Percentiles rank a stretch among this genome's conserved stretches.
These are phyloP conservation scores for Brassicogethes aeneus DNA, from an alignment of 2,888 invertebrate species.

Conservation along the genomic window DNA sequence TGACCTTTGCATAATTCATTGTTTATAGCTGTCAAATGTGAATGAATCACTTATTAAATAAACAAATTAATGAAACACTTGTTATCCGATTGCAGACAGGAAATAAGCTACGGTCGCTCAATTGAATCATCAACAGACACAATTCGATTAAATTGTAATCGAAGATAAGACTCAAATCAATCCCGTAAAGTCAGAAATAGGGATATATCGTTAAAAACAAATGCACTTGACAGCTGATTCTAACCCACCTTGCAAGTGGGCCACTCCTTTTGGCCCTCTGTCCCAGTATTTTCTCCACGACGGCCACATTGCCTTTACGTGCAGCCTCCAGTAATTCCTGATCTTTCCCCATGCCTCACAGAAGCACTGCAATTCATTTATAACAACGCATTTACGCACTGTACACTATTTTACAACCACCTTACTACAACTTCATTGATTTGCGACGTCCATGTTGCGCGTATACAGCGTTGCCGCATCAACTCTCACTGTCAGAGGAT, in stretches of 20 bases:
- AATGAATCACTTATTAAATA: too few species aligned
- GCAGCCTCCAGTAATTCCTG: slow-evolving; percentile 94
- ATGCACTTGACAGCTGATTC: slow-evolving; percentile 29
- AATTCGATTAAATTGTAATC: too few species aligned
- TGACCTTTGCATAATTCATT: too few species aligned
- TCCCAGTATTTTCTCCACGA: slow-evolving; percentile 84
- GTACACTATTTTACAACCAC: slow-evolving; percentile 43
- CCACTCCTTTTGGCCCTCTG: slow-evolving; percentile 88
- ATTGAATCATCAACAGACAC: too few species aligned
- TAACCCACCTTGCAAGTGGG: slow-evolving; percentile 80
- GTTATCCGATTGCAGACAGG: too few species aligned
- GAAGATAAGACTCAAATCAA: too few species aligned
- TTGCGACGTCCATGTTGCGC: slow-evolving; percentile 61
- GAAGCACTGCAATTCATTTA: slow-evolving; percentile 30
- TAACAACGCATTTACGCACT: slow-evolving; percentile 33
- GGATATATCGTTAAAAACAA: slow-evolving; percentile 9
- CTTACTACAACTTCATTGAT: slow-evolving; percentile 67
- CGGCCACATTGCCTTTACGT: slow-evolving; percentile 79
- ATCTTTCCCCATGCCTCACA: slow-evolving; percentile 79
- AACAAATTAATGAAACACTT: too few species aligned
- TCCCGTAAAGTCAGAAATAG: background rate
- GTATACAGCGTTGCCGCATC: too few species aligned
- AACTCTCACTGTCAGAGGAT: too few species aligned
- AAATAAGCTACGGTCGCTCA: too few species aligned
- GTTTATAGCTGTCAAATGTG: too few species aligned